These are phyloP conservation scores for Bombus cullumanus DNA, from an alignment of 1,140 invertebrate species.

Conservation along the genomic window DNA sequence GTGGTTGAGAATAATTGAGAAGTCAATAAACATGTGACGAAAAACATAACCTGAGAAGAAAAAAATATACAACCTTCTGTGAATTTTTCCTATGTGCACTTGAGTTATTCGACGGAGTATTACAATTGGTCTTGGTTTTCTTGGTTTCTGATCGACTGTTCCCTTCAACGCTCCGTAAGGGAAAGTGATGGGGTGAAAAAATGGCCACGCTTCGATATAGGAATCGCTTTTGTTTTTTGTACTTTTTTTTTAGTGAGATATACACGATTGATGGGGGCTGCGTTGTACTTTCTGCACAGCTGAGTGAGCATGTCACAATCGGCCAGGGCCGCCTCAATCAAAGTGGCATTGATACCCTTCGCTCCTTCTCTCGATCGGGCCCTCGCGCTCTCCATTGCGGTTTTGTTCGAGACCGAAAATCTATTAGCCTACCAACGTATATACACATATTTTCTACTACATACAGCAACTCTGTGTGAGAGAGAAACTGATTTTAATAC, in stretches of 20 bases:
- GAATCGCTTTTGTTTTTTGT: constrained; percentile 59
- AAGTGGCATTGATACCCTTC: constrained; percentile 79
- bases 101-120: neutral
- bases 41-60: too few species aligned
- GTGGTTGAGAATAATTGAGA: too few species aligned
- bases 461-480: neutral
- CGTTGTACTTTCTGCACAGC: constrained; percentile 75
- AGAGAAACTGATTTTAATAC: constrained; percentile 30
- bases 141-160: neutral
- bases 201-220: constrained; percentile 58
- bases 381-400: constrained; percentile 67
- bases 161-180: constrained; percentile 24
- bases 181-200: constrained; percentile 60
- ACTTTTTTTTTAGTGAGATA: constrained; percentile 59
- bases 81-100: neutral
- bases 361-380: constrained; percentile 60
- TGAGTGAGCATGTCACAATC: constrained; percentile 80
- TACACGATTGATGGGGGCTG: constrained; percentile 63
- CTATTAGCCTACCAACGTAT: constrained; percentile 73
- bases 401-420: constrained; percentile 74
- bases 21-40: too few species aligned
- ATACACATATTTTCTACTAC: constrained; percentile 33
- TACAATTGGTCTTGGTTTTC: too few species aligned
- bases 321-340: constrained; percentile 78
- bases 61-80: too few species aligned